These are phyloP conservation scores for Platysteira castanea DNA, from an alignment of 2,113 vertebrate genomes.

Conservation along the genomic window DNA sequence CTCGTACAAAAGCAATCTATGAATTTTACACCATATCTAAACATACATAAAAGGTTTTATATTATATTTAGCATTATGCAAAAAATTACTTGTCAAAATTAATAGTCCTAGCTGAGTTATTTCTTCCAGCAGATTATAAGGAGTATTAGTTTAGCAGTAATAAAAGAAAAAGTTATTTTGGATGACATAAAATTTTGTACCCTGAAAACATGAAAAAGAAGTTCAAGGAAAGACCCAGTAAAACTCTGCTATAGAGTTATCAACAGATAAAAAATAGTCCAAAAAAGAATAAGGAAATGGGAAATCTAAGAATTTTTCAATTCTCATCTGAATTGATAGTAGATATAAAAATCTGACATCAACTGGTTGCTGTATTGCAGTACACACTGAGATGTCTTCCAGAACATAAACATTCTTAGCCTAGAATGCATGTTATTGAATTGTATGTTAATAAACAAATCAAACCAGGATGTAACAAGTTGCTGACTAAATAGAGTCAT, in stretches of 20 bases:
- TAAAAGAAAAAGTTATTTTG: not conserved
- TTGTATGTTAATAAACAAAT: not conserved
- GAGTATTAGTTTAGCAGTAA: not conserved
- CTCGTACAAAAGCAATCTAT: not conserved
- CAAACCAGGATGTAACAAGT: not conserved
- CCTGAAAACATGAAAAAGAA: not conserved
- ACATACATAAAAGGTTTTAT: not conserved
- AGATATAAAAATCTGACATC: not conserved
- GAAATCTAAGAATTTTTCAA: not conserved
- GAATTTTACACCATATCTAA: not conserved
- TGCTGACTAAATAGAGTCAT: not conserved
- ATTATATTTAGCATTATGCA: not conserved
- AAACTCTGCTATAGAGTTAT: not conserved
- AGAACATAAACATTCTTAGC: not conserved
- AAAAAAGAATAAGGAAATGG: not conserved
- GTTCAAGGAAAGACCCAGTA: not conserved
- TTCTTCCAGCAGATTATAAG: slow-evolving; percentile 1
- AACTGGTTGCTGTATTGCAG: not conserved
- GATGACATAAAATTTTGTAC: not conserved
- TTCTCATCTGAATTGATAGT: not conserved
- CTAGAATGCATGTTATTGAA: not conserved
- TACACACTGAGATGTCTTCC: not conserved
- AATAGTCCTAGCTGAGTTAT: not conserved
- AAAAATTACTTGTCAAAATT: not conserved
- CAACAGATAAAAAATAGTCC: not conserved